phyloP scores from a whole-genome alignment of 2,888 invertebrate species.

The Mantis religiosa region DNA sequence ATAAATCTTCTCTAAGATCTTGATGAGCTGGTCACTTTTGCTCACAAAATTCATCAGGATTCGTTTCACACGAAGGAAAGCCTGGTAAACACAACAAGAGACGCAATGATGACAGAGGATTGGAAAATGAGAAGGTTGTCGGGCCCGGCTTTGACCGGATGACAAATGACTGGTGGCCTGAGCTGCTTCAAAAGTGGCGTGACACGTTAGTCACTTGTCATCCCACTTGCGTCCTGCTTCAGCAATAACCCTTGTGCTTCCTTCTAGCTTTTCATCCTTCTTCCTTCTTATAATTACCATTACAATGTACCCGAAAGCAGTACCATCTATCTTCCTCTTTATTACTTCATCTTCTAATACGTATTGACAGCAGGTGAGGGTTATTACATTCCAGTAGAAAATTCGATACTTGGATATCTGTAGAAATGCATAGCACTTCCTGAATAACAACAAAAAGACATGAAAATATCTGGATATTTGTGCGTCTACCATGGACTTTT shows the following conservation, averaged over 20 bases:
- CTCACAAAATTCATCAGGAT: too few relatives aligned
- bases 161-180: neutral
- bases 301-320: too few relatives aligned
- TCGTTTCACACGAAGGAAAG: neutral
- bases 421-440: too few relatives aligned
- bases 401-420: too few relatives aligned
- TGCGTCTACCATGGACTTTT: too few relatives aligned
- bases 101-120: neutral
- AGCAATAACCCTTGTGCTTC: neutral
- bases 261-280: neutral
- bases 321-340: too few relatives aligned
- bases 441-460: too few relatives aligned
- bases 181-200: neutral
- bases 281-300: neutral
- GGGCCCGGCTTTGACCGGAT: neutral
- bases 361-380: too few relatives aligned
- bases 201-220: neutral
- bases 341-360: too few relatives aligned
- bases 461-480: too few relatives aligned
- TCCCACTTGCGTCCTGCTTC: neutral
- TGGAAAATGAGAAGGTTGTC: neutral
- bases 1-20: too few relatives aligned
- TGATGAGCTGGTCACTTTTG: neutral
- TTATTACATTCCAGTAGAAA: too few relatives aligned
- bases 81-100: neutral